Evolutionary conservation across 2,888 invertebrate species (phyloP).

Genomic region (Mythimna loreyi): DNA sequence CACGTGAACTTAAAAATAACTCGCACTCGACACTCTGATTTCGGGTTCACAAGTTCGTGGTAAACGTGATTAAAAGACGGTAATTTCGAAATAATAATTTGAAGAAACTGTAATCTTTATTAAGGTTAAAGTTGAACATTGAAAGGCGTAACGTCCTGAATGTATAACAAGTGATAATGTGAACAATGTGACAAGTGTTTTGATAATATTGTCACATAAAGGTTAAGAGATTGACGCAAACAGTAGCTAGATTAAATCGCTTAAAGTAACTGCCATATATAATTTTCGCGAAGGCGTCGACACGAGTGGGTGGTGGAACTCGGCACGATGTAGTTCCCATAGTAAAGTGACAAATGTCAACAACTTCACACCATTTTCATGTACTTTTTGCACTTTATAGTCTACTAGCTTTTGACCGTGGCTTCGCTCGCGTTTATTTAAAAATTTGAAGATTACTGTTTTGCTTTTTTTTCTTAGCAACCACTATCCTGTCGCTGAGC

Average conservation of each 20-base stretch:
- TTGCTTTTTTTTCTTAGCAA: too few species aligned
- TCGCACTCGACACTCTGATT: background rate
- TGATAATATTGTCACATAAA: conserved; percentile 48
- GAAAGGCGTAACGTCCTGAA: conserved; percentile 27
- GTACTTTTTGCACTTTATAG: conserved; percentile 39
- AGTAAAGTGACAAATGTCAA: conserved; percentile 52
- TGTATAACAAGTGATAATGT: conserved; percentile 38
- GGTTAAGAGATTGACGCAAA: conserved; percentile 48
- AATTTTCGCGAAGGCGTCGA: conserved; percentile 32
- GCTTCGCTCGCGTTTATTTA: too few species aligned
- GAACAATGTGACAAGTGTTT: conserved; percentile 45
- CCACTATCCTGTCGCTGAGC: too few species aligned
- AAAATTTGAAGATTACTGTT: too few species aligned
- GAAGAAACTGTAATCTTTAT: conserved; percentile 37
- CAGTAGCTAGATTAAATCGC: conserved; percentile 38
- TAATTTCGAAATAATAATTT: conserved; percentile 48
- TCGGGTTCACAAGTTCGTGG: conserved; percentile 22
- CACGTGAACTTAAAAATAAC: too few species aligned
- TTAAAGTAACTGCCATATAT: conserved; percentile 29
- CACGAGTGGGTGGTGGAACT: conserved; percentile 32
- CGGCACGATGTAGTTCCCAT: conserved; percentile 35
- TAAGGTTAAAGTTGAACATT: conserved; percentile 42
- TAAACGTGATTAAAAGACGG: conserved; percentile 15
- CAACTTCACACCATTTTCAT: conserved; percentile 44
- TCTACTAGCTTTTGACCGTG: background rate